These are phyloP conservation scores for Stratiomys singularior DNA, from an alignment of 2,888 invertebrate genomes.

Conservation along the genomic window DNA sequence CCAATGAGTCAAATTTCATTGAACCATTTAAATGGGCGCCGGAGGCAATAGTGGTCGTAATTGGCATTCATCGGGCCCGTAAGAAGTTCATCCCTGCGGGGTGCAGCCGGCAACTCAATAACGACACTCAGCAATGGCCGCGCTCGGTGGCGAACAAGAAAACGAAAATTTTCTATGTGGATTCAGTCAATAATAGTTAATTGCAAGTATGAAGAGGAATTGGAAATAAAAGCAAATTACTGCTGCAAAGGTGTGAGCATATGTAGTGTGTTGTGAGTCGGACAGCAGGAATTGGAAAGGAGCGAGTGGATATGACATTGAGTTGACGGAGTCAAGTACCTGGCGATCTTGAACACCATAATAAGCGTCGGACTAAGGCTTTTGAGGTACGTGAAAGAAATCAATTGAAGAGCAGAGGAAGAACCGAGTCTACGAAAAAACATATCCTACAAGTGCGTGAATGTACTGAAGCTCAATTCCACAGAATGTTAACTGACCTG, in stretches of 20 bases:
- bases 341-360: neutral
- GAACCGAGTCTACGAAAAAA: too few species aligned
- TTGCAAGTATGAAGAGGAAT: conserved; percentile 1
- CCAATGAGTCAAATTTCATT: conserved; percentile 18
- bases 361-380: too few species aligned
- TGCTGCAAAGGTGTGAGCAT: neutral
- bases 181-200: conserved; percentile 35
- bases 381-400: too few species aligned
- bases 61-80: conserved; percentile 14
- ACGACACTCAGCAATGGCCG: neutral
- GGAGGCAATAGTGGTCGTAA: conserved; percentile 20
- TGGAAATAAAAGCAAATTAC: neutral
- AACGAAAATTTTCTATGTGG: conserved; percentile 29
- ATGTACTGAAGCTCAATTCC: too few species aligned
- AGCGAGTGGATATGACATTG: neutral
- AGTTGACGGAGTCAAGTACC: neutral
- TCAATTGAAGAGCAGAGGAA: too few species aligned
- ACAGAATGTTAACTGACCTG: too few species aligned
- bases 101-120: conserved; percentile 42
- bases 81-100: conserved; percentile 37
- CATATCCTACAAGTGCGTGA: too few species aligned
- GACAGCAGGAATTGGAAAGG: neutral
- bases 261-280: neutral
- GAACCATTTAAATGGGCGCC: conserved; percentile 26
- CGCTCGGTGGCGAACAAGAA: conserved; percentile 15